Evolutionary conservation across 2,797 vertebrate species (phyloP), one percentile per base, ranked within the genome.

Genomic region (Arremon brunneinucha): DNA sequence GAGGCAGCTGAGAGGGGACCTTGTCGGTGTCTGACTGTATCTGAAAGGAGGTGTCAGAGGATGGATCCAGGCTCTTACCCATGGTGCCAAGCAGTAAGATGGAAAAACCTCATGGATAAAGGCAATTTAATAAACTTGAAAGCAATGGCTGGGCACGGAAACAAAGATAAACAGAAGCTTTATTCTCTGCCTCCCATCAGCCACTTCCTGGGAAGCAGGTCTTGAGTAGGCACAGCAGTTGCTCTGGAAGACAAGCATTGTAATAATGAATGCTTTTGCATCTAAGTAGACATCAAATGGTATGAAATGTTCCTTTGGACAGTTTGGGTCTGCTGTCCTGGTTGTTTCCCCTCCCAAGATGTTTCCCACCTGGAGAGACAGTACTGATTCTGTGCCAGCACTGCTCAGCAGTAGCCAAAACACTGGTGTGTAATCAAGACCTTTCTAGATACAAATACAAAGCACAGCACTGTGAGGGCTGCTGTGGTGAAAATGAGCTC

Each of bases 181-280:
- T 65, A 47, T 82, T 78, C 21, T 62, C 23, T 67, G 8, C 20
- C 77, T 68, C 12, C 21, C 44, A 37, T 63, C 37, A 44, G 35
- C 30, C 14, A 24, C 37, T 65, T 76, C 26, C 23, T 22, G 12
- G 12, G 64, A 80, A 71, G 23, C 8, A 34, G 20, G 24, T 7
- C 17, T 80, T 41, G 30, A 35, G 28, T 44, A 44, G 0, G 0
- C 0, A 0, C 16, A 83, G 19, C 6, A 12, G 35, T 68, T 68
- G 20, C 34, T 74, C n/a, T 64, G 23, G 32, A 90, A 59, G 49
- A 44, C 21, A 69, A 32, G 9, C 59, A 32, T 14, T 78, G 18
- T 75, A 69, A 49, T 39, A 68, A 57, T 17, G 20, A 72, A 37
- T n/a, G 16, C 14, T 79, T 75, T 87, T 59, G 32, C 28, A 44